Evolutionary conservation across 1,140 invertebrate species (phyloP), one percentile per base, ranked within the genome.

Genomic region (Euwallacea similis): DNA sequence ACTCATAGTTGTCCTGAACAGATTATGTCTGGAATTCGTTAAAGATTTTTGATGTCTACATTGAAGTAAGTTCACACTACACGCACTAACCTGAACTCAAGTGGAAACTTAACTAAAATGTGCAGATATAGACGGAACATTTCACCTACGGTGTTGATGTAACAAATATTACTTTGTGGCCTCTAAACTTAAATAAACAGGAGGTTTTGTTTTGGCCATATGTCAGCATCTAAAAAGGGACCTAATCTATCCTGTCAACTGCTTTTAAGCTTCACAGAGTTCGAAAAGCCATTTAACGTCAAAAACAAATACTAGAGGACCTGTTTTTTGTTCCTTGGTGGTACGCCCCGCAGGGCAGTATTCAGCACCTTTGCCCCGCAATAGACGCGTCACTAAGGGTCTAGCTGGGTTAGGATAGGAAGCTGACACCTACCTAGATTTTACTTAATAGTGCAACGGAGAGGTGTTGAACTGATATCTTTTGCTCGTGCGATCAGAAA

Each of bases 131-230:
- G 21, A 33, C 21, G 1, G 21, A 33, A 33, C 21, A 33, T 33
- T 33, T 33, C 21, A 33, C 21, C 21, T 33, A 33, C 21, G 21
- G 21, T 33, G 21, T 33, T 66, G 64, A 66, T 43, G 64, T 56
- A 58, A 66, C 63, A 58, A 33, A 42, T 42, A 15, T 54, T 66
- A 42, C 54, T 42, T 54, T 44, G 10, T 7, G 13, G 47, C 70
- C 62, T 72, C 62, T 72, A 66, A 61, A 42, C 33, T 66, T 43
- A 61, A 72, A 68, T 68, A 72, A 72, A 72, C 66, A 72, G 65
- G 55, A 42, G 42, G 53, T 43, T 44, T 69, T 73, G 67, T 73
- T 73, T 65, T 73, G 53, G 72, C 67, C 69, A 73, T 59, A 54
- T 69, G 72, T 73, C 72, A 69, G 69, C 67, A 42, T 56, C 42